Evolutionary conservation across 1,140 invertebrate species (phyloP).

Genomic region (Gyrodactylus bullatarudis): DNA sequence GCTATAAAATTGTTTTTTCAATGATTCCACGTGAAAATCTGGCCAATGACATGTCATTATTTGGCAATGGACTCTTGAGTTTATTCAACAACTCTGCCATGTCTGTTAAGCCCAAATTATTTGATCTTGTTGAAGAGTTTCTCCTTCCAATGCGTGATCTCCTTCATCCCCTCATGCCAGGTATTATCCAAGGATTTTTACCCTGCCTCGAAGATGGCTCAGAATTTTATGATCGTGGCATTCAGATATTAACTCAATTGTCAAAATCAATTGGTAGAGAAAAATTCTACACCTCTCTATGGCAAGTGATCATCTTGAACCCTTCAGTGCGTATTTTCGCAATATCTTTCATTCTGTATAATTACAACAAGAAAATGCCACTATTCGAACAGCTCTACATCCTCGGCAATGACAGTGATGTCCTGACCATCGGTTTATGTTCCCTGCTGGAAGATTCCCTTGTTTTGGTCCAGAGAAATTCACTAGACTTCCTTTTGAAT

Average conservation of each 20-base stretch:
- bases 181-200: constrained; percentile 47
- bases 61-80: constrained; percentile 54
- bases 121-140: constrained; percentile 60
- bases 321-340: constrained; percentile 46
- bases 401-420: constrained; percentile 38
- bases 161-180: constrained; percentile 45
- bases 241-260: constrained; percentile 37
- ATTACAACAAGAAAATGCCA: constrained; percentile 42
- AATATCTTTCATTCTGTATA: constrained; percentile 39
- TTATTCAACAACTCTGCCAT: constrained; percentile 54
- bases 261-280: constrained; percentile 38
- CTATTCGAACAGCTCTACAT: constrained; percentile 52
- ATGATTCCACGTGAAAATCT: constrained; percentile 47
- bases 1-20: constrained; percentile 65
- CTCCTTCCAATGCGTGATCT: constrained; percentile 47
- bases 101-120: constrained; percentile 37
- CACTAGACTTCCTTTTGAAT: constrained; percentile 43
- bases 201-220: constrained; percentile 59
- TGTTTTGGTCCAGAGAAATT: constrained; percentile 12
- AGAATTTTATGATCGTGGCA: constrained; percentile 52
- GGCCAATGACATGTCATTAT: constrained; percentile 49
- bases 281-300: constrained; percentile 53
- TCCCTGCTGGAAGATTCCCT: constrained; percentile 1
- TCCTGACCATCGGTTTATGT: background rate
- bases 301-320: constrained; percentile 44